Evolutionary conservation across 2,797 vertebrate genomes (phyloP).

Genomic region (Dicrostonyx torquatus): DNA sequence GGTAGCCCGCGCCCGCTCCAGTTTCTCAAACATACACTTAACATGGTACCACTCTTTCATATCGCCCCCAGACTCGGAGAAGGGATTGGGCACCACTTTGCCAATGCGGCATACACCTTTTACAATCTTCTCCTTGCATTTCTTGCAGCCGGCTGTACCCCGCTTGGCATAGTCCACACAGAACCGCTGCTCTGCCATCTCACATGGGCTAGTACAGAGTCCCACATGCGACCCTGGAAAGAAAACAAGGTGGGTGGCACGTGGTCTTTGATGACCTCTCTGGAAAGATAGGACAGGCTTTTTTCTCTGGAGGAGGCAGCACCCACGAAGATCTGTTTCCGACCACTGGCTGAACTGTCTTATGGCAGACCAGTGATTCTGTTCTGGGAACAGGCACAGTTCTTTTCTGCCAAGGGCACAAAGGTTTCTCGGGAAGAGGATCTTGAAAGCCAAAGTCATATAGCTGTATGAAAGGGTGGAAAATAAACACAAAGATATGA

Average conservation of each 20-base stretch:
- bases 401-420: constrained; percentile 75
- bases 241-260: background rate
- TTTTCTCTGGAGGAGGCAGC: background rate
- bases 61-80: constrained; percentile 96
- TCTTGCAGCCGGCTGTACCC: constrained; percentile 97
- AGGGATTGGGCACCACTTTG: constrained; percentile 97
- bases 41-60: constrained; percentile 99
- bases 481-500: background rate
- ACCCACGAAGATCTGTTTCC: background rate
- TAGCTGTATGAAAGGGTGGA: constrained; percentile 66
- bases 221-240: constrained; percentile 35
- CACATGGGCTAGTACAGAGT: constrained; percentile 72
- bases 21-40: constrained; percentile 98
- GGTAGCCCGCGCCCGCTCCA: constrained; percentile 94
- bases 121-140: constrained; percentile 97
- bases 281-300: background rate
- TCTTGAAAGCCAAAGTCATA: constrained; percentile 86
- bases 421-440: constrained; percentile 69
- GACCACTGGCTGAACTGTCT: background rate
- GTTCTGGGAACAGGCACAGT: background rate
- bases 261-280: background rate
- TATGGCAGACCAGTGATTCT: background rate
- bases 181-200: constrained; percentile 97
- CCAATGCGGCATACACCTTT: constrained; percentile 96
- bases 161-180: constrained; percentile 98